Evolutionary conservation across 2,888 invertebrate species (phyloP).

Genomic region (Troilus luridus): DNA sequence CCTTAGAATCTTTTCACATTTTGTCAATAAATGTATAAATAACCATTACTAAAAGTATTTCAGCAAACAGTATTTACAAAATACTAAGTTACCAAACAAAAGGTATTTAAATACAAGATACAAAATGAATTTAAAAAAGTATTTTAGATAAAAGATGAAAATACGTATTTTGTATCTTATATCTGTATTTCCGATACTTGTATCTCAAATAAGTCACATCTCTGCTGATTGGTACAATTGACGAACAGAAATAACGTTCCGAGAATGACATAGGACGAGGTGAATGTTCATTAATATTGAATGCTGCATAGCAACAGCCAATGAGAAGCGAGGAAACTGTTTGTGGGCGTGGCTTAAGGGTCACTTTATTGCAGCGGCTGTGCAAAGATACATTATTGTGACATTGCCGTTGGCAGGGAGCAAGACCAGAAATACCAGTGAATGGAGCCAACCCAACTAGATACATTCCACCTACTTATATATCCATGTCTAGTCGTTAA

Average conservation of each 20-base stretch:
- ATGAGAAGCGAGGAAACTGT: neutral
- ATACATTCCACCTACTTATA: neutral
- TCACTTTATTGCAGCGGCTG: slow-evolving; percentile 11
- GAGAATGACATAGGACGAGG: neutral
- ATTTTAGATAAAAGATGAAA: too few species aligned
- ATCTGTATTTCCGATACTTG: too few species aligned
- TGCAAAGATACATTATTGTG: slow-evolving; percentile 21
- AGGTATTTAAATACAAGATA: too few species aligned
- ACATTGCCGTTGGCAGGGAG: neutral
- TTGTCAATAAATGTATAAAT: too few species aligned
- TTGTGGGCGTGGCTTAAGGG: neutral
- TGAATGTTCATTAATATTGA: neutral
- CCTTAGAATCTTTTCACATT: too few species aligned
- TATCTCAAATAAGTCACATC: too few species aligned
- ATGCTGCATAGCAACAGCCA: neutral
- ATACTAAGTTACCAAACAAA: too few species aligned
- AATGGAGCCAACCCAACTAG: slow-evolving; percentile 16
- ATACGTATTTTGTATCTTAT: too few species aligned
- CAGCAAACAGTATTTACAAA: too few species aligned
- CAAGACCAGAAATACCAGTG: neutral
- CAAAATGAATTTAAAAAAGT: too few species aligned
- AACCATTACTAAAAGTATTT: too few species aligned
- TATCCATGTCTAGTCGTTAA: neutral
- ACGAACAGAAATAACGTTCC: neutral
- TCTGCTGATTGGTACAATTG: neutral